Evolutionary conservation across 2,113 vertebrate genomes (phyloP).

Genomic region (Onychostruthus taczanowskii): DNA sequence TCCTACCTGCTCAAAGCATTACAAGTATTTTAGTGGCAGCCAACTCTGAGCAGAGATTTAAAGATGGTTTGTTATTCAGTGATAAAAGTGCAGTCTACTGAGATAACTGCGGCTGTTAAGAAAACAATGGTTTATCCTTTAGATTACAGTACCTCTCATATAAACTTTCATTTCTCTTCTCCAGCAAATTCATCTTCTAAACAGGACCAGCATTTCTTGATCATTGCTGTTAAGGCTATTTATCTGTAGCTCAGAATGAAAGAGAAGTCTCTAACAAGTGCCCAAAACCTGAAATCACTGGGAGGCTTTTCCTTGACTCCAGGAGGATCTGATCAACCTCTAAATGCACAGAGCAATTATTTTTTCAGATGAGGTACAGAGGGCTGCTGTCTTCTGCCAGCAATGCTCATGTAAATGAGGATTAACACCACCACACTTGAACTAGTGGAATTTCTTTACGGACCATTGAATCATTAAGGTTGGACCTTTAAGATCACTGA

Average conservation of each 20-base stretch:
- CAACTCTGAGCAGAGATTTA: not conserved
- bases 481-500: not conserved
- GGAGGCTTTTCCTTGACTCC: not conserved
- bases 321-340: not conserved
- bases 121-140: conserved; percentile 25
- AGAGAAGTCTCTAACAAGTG: not conserved
- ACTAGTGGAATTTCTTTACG: not conserved
- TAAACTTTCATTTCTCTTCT: conserved; percentile 8
- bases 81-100: conserved; percentile 14
- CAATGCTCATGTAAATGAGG: not conserved
- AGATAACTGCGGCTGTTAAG: conserved; percentile 28
- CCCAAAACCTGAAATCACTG: not conserved
- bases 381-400: not conserved
- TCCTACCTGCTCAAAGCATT: conserved; percentile 17
- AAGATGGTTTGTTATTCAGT: not conserved
- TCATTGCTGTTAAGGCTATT: not conserved
- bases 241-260: conserved; percentile 15
- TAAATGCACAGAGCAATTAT: not conserved
- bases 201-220: not conserved
- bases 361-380: not conserved
- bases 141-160: not conserved
- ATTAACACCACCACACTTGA: not conserved
- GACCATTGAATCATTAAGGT: not conserved
- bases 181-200: not conserved
- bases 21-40: not conserved